These are phyloP conservation scores for Diabrotica undecimpunctata DNA, from an alignment of 1,140 invertebrate genomes.

Conservation along the genomic window DNA sequence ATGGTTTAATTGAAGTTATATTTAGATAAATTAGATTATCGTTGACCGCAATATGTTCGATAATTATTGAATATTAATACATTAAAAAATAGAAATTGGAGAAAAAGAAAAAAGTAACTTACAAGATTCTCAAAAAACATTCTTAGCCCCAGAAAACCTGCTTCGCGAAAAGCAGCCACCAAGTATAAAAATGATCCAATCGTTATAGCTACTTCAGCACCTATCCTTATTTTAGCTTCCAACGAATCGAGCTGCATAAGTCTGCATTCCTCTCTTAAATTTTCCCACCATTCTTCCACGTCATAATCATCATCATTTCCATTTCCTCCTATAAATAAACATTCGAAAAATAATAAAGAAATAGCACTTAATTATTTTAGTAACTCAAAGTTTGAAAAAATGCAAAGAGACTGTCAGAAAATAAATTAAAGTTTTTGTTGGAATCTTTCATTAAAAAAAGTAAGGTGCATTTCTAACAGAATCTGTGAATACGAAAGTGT, in stretches of 20 bases:
- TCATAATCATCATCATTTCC: constrained; percentile 47
- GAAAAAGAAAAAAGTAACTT: constrained; percentile 28
- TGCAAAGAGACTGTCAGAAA: not conserved
- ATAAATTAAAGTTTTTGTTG: no score
- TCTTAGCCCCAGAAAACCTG: constrained; percentile 75
- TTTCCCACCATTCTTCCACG: constrained; percentile 65
- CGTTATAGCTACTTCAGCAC: constrained; percentile 67
- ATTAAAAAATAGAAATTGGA: no score
- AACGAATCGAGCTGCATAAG: constrained; percentile 59
- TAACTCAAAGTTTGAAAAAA: not conserved
- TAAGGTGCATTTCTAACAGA: no score
- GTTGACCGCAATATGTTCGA: no score
- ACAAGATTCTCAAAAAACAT: constrained; percentile 92
- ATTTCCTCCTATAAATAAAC: constrained; percentile 5
- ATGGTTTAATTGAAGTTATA: no score
- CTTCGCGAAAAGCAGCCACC: constrained; percentile 74
- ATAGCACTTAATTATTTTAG: not conserved
- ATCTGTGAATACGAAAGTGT: no score
- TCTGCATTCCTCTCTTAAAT: constrained; percentile 65
- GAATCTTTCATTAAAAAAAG: no score
- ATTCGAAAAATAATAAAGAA: not conserved
- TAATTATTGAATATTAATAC: no score
- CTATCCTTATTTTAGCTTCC: constrained; percentile 61
- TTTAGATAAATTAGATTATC: no score
- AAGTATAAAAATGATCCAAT: constrained; percentile 77